A percentile compares a stretch with the other conserved stretches of the same genome.
Conservation (phyloP, 30 jellyfish, hydroid and myxozoan genomes). For the Phacellophora camtschatica region DNA sequence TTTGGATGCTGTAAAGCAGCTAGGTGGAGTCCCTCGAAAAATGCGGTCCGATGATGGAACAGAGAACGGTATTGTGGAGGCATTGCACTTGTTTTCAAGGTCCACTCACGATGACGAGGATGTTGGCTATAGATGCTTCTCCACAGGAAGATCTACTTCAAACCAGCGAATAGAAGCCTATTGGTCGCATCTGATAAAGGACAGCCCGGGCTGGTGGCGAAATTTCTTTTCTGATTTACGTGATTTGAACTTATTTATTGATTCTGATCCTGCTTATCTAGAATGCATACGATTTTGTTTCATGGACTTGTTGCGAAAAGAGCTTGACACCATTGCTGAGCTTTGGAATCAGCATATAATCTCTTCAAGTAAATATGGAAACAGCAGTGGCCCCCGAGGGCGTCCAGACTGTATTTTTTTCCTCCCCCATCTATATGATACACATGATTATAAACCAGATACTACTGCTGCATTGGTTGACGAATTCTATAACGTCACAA, state of each 20-base stretch:
- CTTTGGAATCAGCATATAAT: constrained; percentile 45
- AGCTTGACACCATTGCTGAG: constrained; percentile 55
- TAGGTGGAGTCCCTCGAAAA: constrained; percentile 50
- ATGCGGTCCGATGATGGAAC: constrained; percentile 67
- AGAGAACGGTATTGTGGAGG: constrained; percentile 55
- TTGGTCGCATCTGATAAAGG: constrained; percentile 63
- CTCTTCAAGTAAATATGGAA: constrained; percentile 17
- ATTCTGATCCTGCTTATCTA: constrained; percentile 50
- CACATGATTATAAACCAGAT: neutral
- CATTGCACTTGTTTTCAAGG: constrained; percentile 31
- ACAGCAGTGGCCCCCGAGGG: constrained; percentile 51
- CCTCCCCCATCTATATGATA: constrained; percentile 43
- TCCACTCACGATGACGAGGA: constrained; percentile 24
- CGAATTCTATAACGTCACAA: constrained; percentile 38
- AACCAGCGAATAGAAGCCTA: constrained; percentile 70
- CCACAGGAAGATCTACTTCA: constrained; percentile 29
- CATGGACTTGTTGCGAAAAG: constrained; percentile 58
- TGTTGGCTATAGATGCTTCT: constrained; percentile 14
- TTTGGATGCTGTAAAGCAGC: constrained; percentile 44
- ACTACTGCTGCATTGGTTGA: constrained; percentile 27
- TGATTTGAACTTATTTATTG: constrained; percentile 31
- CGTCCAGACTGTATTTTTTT: constrained; percentile 66
- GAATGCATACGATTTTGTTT: constrained; percentile 65
- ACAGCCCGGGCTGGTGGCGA: constrained; percentile 77
- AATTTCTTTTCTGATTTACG: constrained; percentile 52